Percentiles rank a stretch among this genome's conserved stretches.
These are phyloP conservation scores for Enteromius mattozi DNA, from an alignment of 2,797 vertebrate genomes.

Conservation along the genomic window DNA sequence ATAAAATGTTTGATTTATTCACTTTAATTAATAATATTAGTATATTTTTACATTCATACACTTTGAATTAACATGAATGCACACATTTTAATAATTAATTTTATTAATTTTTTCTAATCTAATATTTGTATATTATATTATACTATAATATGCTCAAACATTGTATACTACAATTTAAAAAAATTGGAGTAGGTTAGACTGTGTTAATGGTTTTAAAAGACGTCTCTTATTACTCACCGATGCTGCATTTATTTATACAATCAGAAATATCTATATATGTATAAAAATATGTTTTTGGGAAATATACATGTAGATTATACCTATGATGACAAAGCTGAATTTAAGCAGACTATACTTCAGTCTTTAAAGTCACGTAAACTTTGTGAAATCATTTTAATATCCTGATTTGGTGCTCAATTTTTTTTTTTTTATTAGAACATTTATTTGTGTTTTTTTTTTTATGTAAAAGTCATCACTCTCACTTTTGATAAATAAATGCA, in stretches of 20 bases:
- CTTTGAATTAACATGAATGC: neutral
- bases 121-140: too few species aligned
- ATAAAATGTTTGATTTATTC: neutral
- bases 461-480: neutral
- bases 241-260: neutral
- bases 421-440: neutral
- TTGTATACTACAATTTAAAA: neutral
- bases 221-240: neutral
- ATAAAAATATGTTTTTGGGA: neutral
- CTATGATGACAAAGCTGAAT: neutral
- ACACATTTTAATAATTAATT: neutral
- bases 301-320: neutral
- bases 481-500: neutral
- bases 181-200: neutral
- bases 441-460: neutral
- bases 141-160: too few species aligned
- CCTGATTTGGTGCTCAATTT: neutral
- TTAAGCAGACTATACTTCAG: neutral
- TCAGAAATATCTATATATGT: neutral
- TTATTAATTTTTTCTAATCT: neutral
- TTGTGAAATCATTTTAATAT: neutral
- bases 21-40: neutral
- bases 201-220: neutral
- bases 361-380: neutral
- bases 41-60: neutral